Base-by-base conservation (phyloP, 1,140 invertebrate genomes). In the Meloidogyne exigua region DNA sequence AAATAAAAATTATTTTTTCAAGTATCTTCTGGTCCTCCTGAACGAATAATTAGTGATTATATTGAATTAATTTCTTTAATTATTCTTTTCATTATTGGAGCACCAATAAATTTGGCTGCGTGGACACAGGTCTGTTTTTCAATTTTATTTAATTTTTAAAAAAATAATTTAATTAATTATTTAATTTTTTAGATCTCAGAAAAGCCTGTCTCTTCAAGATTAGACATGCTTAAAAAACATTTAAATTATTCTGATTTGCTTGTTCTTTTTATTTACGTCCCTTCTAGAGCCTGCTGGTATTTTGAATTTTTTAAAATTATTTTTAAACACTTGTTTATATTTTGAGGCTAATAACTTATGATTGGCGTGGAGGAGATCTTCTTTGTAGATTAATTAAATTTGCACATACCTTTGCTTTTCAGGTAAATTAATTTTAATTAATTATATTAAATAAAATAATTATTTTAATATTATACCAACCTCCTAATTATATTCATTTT, bases 211-310 rank as follows among this genome's bases (percentile, higher is more conserved):
- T 77, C 64, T 11, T 85, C 86, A 13, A 82, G 85, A 11, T 69
- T 86, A n/a, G 85, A 86, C 66, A 82, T 86, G 49, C 71, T 86
- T 21, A 86, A 86, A 62, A 75, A 80, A 63, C 86, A 87, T 74
- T 76, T 86, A 12, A 86, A 86, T 72, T 85, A 86, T 71, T 84
- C 85, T 18, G 85, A 86, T 76, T 74, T 86, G 25, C 76, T 86
- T 15, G 84, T 86, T 25, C 13, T 87, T 10, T 86, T 86, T 72
- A 78, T 86, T 68, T 86, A 86, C 68, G 84, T 87, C 36, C 85
- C 85, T 10, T 84, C 82, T 3, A 68, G 85, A 65, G 82, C 81
- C 18, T 85, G 84, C 68, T 82, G 81, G 81, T 67, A 39, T 9
- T 9, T 39, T 39, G 0, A 39, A 39, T 9, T 39, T 9, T n/a